Evolutionary conservation across 2,888 invertebrate genomes (phyloP), one percentile per base, ranked within the genome.

Genomic region (Apotomis betuletana): DNA sequence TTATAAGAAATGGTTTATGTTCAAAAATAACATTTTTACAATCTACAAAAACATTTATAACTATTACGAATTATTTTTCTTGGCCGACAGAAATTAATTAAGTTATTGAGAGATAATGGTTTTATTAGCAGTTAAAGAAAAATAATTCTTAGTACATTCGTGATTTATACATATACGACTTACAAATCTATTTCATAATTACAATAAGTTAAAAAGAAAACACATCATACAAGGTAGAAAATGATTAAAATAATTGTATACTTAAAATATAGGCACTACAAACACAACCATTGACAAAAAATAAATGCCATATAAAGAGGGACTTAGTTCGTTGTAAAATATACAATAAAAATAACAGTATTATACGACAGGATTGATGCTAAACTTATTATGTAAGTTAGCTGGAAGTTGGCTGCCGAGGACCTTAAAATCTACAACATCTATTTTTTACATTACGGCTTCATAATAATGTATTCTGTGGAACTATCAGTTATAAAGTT

Each of bases 201-300:
- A 57, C 6, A 64, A 41, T 64, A 44, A 44, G 15, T 41, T 57
- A 64, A 3, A 57, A 65, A 3, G 46, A 27, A 57, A 65, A 57
- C 44, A 65, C 8, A 57, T 46, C 46, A n/a, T 46, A 57, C 44
- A 65, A 65, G 44, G 65, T 57, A 57, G 9, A n/a, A 57, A 57
- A 65, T 44, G 5, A 15, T 27, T 57, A 46, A 46, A 27, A 55
- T 41, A 41, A 15, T 12, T 15, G 38, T 41, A 41, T 15, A 27
- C 27, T 27, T 27, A 65, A 65, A 65, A 65, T 46, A 65, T 46
- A 57, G 65, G 44, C 55, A 57, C 46, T 57, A 57, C 27, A 65
- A 65, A 65, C 55, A 65, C 57, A 65, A 65, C 55, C 65, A n/a
- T 65, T 46, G 57, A 46, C 57, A 57, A 65, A 64, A 41, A 65